phyloP scores from a whole-genome alignment of 2,113 vertebrate species.

The Rhipidura dahli region DNA sequence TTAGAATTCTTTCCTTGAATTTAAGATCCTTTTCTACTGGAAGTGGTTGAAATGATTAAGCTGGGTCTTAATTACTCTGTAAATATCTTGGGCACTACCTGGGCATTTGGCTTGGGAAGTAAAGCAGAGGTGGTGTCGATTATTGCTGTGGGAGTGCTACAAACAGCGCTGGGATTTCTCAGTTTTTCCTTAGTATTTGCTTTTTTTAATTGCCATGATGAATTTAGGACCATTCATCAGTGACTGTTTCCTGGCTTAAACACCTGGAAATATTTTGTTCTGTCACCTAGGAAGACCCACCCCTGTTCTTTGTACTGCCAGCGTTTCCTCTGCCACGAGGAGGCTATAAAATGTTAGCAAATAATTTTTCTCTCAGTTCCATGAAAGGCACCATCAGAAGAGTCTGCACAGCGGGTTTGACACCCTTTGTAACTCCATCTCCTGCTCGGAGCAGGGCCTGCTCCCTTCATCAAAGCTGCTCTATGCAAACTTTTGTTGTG shows the following conservation, averaged over 20 bases:
- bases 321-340: neutral
- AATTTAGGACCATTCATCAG: neutral
- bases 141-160: neutral
- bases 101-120: neutral
- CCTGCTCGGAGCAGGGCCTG: neutral
- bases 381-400: neutral
- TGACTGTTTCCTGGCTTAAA: neutral
- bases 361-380: neutral
- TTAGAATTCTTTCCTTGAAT: neutral
- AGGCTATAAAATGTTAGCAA: conserved; percentile 13
- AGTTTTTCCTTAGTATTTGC: neutral
- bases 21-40: neutral
- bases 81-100: neutral
- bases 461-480: conserved; percentile 42
- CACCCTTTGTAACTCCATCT: conserved; percentile 15
- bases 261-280: neutral
- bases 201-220: neutral
- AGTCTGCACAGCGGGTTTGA: neutral
- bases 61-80: neutral
- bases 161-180: neutral
- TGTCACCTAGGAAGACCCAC: neutral
- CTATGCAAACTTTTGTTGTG: conserved; percentile 58
- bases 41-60: neutral
- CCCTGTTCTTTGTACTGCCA: neutral
- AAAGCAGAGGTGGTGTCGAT: neutral